Evolutionary conservation across 2,113 vertebrate species (phyloP).

Genomic region (Calyptommatus sinebrachiatus): DNA sequence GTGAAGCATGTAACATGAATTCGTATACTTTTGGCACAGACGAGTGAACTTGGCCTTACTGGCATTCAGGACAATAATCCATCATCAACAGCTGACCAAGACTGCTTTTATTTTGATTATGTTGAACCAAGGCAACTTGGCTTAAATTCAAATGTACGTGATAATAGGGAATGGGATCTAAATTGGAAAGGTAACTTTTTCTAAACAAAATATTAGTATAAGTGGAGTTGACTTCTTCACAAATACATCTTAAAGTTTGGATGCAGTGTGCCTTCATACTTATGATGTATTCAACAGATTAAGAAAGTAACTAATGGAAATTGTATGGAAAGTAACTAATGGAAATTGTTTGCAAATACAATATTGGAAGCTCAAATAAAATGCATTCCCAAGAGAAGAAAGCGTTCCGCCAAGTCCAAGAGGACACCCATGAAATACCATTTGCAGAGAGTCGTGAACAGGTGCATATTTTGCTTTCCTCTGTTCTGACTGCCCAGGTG

Average conservation of each 20-base stretch:
- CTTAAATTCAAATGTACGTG: neutral
- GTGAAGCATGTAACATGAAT: neutral
- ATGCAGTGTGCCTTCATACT: neutral
- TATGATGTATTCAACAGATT: no score
- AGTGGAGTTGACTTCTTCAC: neutral
- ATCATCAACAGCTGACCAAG: constrained; percentile 17
- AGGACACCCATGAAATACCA: no score
- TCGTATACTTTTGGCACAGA: constrained; percentile 6
- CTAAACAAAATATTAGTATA: neutral
- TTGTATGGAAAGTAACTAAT: no score
- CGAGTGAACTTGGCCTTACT: constrained; percentile 5
- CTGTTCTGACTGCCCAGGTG: no score
- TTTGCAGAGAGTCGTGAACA: no score
- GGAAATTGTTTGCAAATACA: no score
- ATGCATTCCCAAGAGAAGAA: no score
- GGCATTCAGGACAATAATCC: constrained; percentile 18
- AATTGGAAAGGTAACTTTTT: neutral
- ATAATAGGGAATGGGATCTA: neutral
- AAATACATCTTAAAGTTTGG: neutral
- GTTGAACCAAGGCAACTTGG: constrained; percentile 13
- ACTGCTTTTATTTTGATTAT: constrained; percentile 20
- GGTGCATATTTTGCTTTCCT: no score
- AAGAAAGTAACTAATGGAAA: no score
- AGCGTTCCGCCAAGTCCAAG: no score
- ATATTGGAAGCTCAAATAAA: no score